Conservation (phyloP, 2,797 vertebrate species). For the Spea hammondii region DNA sequence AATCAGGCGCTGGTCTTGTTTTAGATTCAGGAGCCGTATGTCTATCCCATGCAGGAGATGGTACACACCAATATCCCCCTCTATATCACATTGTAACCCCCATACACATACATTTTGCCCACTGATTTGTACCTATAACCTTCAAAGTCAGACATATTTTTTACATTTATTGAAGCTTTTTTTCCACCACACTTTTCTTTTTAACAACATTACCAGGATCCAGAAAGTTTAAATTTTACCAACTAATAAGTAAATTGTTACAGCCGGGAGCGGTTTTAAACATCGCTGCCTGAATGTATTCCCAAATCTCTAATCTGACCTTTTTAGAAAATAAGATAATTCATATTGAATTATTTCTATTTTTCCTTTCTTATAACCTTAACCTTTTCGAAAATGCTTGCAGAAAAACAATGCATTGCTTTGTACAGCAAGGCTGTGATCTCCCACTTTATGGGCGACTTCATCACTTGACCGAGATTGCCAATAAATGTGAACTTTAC, state of each 20-base stretch:
- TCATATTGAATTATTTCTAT: conserved; percentile 25
- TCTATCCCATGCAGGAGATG: no score
- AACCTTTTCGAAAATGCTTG: conserved; percentile 42
- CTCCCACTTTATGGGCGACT: neutral
- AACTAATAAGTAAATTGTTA: conserved; percentile 35
- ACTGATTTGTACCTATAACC: no score
- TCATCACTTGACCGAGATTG: neutral
- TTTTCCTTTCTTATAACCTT: conserved; percentile 31
- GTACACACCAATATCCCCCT: no score
- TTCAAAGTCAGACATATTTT: no score
- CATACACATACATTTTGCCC: no score
- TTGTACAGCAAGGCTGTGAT: neutral
- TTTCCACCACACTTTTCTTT: no score
- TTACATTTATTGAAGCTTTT: no score
- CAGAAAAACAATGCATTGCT: conserved; percentile 26
- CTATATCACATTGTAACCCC: no score
- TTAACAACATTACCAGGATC: neutral
- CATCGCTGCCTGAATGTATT: conserved; percentile 20
- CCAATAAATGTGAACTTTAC: neutral
- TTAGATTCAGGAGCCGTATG: no score
- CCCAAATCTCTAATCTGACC: conserved; percentile 44
- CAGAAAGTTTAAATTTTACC: conserved; percentile 23
- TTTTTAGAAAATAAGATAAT: conserved; percentile 48
- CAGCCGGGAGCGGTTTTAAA: neutral
- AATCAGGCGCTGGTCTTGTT: no score